Evolutionary conservation across 92 coral and sea anemone genomes (phyloP).

Genomic region (Actinostola sp.): DNA sequence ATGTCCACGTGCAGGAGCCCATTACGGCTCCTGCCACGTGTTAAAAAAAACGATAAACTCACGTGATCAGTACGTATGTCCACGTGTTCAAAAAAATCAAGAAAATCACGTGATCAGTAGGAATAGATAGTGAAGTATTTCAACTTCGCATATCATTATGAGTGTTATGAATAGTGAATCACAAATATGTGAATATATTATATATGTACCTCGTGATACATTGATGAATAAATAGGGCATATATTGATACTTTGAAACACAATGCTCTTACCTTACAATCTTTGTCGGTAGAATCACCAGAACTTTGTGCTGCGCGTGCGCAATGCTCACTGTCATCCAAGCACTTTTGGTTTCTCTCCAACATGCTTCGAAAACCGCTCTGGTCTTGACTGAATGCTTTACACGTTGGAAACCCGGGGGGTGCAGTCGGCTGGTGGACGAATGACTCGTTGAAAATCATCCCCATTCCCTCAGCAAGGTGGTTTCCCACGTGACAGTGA

Average conservation of each 20-base stretch:
- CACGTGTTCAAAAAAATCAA: not conserved
- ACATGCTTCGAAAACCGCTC: not conserved
- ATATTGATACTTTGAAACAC: too few species aligned
- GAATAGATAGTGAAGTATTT: not conserved
- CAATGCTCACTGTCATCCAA: not conserved
- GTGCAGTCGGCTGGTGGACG: slow-evolving; percentile 40
- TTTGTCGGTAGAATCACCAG: not conserved
- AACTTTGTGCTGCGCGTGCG: not conserved
- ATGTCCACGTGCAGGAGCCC: too few species aligned
- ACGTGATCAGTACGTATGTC: not conserved
- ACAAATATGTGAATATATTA: too few species aligned
- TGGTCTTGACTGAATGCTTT: slow-evolving; percentile 25
- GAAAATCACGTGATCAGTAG: not conserved
- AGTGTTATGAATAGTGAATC: too few species aligned
- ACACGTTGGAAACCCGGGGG: slow-evolving; percentile 44
- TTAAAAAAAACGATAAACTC: not conserved
- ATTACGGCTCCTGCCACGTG: too few species aligned
- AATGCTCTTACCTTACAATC: not conserved
- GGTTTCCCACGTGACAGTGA: slow-evolving; percentile 77
- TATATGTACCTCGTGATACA: too few species aligned
- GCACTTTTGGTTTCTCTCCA: slow-evolving; percentile 28
- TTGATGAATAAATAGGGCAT: too few species aligned
- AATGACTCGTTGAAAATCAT: slow-evolving; percentile 50
- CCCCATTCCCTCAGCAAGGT: slow-evolving; percentile 67
- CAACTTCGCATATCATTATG: too few species aligned